phyloP scores from a whole-genome alignment of 2,113 vertebrate genomes.

The Aptenodytes patagonicus region DNA sequence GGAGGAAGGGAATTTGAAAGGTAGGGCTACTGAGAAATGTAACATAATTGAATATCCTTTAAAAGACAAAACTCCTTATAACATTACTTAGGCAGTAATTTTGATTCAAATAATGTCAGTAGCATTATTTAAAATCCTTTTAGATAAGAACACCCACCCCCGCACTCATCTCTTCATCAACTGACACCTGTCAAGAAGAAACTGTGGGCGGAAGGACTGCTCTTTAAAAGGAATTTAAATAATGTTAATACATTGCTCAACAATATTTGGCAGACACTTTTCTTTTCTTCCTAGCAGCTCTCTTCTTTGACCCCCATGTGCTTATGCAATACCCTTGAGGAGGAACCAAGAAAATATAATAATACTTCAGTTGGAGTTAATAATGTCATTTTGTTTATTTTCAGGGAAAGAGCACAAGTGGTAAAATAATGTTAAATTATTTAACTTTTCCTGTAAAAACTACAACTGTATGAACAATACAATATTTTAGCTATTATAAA shows the following conservation, averaged over 20 bases:
- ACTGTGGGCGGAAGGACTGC: neutral
- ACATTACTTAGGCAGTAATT: slow-evolving; percentile 46
- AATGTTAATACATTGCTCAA: slow-evolving; percentile 22
- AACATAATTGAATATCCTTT: slow-evolving; percentile 18
- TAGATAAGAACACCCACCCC: slow-evolving; percentile 49
- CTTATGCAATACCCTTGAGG: neutral
- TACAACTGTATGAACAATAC: neutral
- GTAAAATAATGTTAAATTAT: neutral
- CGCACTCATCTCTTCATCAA: slow-evolving; percentile 43
- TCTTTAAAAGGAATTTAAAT: slow-evolving; percentile 52
- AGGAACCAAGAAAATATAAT: neutral
- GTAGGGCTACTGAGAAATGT: neutral
- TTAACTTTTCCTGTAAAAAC: neutral
- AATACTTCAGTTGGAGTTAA: neutral
- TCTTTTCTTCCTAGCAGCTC: neutral
- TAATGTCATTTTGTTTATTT: neutral
- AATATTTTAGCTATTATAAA: neutral
- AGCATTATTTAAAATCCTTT: slow-evolving; percentile 65
- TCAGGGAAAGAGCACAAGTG: neutral
- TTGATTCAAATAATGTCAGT: slow-evolving; percentile 60
- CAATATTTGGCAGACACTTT: slow-evolving; percentile 33
- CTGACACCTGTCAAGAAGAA: slow-evolving; percentile 46
- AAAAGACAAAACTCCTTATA: slow-evolving; percentile 32
- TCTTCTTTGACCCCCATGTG: neutral
- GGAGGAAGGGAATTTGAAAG: neutral